Base-by-base conservation (phyloP, 2,113 vertebrate species). In the rabbit (Oryctolagus cuniculus) region DNA sequence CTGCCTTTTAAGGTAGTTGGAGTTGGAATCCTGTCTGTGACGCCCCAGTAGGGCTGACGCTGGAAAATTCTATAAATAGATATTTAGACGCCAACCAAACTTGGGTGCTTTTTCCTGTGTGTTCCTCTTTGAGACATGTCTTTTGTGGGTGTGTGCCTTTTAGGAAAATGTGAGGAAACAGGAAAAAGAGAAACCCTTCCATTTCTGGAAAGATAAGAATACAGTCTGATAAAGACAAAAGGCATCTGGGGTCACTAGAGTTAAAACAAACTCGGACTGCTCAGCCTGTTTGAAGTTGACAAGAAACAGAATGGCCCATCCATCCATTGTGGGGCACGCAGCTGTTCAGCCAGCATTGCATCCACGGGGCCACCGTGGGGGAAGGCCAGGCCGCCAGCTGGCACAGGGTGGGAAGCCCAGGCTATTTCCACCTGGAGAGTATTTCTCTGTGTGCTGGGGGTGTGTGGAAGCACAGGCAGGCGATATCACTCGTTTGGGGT, bases 281-380 rank as follows among this genome's bases (percentile, higher is more conserved):
- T 82, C 70, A 12, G 29, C 36, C 66, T 93, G 67, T 88, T 96
- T 96, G 88, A 95, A 92, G 95, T 91, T 98, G 98, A 98, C 95
- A 96, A 97, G 97, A 98, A 98, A 90, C 97, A 98, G 97, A 96
- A 95, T 55, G 85, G 92, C 89, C 82, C 73, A 22, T 15, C 2
- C 4, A 44, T 75, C 93, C n/a, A 0, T 38, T 77, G 81, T 34
- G 95, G 89, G 96, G 49, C 69, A 34, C 38, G 90, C 89, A 95
- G 89, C 92, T 92, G 86, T 21, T 72, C 81, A 6, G 93, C 94
- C 87, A 95, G 94, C 94, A 31, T 96, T 93, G 97, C 95, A 89
- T 87, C 91, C 83, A 70, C 67, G 72, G 92, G 86, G 73, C 7
- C 95, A 87, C 34, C 55, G 38, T 82, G 87, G 90, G 44, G 29